These are phyloP conservation scores for Bombus haemorrhoidalis DNA, from an alignment of 1,140 invertebrate species.

Conservation along the genomic window DNA sequence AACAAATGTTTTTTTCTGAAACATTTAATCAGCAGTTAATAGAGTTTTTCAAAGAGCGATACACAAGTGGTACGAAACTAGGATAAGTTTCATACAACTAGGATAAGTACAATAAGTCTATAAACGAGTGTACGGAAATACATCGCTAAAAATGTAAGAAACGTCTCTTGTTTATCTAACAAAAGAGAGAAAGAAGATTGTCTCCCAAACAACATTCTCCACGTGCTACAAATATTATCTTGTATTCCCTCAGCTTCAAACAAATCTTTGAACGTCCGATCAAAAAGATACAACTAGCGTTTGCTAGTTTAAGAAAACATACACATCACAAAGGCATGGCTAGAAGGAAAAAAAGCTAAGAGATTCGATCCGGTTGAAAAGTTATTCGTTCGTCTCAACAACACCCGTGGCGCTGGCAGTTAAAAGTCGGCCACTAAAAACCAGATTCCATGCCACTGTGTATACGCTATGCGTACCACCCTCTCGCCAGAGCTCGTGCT, in stretches of 20 bases:
- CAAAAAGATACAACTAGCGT: slow-evolving; percentile 7
- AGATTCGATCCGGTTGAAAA: not conserved
- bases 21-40: too few relatives aligned
- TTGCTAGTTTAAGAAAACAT: not conserved
- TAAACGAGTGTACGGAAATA: too few relatives aligned
- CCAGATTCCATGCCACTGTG: slow-evolving; percentile 15
- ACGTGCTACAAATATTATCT: not conserved
- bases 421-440: not conserved
- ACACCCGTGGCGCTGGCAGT: not conserved
- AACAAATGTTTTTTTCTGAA: too few relatives aligned
- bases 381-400: too few relatives aligned
- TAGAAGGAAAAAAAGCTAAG: not conserved
- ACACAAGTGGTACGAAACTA: too few relatives aligned
- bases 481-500: not conserved
- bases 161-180: not conserved
- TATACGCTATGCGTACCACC: not conserved
- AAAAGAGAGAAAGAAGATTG: not conserved
- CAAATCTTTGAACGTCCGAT: not conserved
- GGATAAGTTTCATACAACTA: too few relatives aligned
- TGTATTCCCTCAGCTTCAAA: not conserved
- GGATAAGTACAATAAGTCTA: too few relatives aligned
- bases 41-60: too few relatives aligned
- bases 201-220: not conserved
- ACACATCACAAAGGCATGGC: too few relatives aligned
- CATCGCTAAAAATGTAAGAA: not conserved